Base-by-base conservation (phyloP, 2,113 vertebrate species). In the Acrocephalus kingi region DNA sequence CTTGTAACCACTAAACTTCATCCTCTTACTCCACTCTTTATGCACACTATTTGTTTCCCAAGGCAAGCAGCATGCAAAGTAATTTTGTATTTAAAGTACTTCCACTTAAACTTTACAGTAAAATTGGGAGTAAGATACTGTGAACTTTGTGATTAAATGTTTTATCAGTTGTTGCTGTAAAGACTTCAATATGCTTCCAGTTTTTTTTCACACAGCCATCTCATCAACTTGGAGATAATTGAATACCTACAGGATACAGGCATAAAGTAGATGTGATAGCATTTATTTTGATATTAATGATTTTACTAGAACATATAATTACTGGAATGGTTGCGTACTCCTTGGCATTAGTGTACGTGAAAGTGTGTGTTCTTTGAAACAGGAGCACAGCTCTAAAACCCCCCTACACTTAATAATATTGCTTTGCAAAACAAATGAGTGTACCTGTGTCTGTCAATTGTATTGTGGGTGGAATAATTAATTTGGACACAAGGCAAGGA, bases 231-330 rank as follows among this genome's bases (percentile, higher is more conserved):
- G 22, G 25, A 88, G 11, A 24, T 71, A 91, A 62, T 5, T 52
- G 71, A 90, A 81, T 71, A 59, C n/a, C 54, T 92, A 33, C 14
- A 84, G 58, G 83, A 93, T n/a, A 8, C 25, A 54, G 45, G 30
- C 12, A 49, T 61, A 81, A 85, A 71, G 52, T 52, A 83, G 33
- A 15, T 30, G 72, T 43, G 61, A 68, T 59, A 79, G 39, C 46
- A 49, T 89, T 96, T 93, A 78, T 90, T 95, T 95, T 91, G 33
- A 71, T 94, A 93, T 81, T 90, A 92, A 90, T 80, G n/a, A 45
- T 84, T 80, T 93, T 89, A 74, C 82, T 58, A 56, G 72, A 91
- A 80, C 49, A 63, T 54, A 23, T 67, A 91, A 80, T 93, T 92
- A 91, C 39, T 80, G 72, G 51, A 83, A 64, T 27, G 14, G 24